A percentile compares a stretch with the other conserved stretches of the same genome.
Evolutionary conservation across 1,140 invertebrate genomes (phyloP).

Genomic region (Phymastichus coffea): DNA sequence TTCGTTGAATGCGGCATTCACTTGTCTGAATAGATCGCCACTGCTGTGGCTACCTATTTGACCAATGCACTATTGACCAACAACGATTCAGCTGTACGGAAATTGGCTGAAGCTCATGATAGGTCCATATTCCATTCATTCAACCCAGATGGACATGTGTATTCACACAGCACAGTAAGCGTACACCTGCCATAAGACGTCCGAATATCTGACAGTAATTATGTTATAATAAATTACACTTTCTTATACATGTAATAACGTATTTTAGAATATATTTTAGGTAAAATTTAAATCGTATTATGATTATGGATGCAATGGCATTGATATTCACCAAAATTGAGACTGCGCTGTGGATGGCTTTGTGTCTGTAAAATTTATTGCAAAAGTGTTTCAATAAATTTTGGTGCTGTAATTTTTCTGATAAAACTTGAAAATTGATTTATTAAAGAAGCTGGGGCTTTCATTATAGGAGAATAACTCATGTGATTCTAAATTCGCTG

Average conservation of each 20-base stretch:
- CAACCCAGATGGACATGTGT: background rate
- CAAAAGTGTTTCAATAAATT: background rate
- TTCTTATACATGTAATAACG: background rate
- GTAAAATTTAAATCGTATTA: background rate
- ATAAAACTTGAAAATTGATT: background rate
- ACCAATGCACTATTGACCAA: background rate
- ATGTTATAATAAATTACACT: background rate
- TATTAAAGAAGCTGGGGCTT: background rate
- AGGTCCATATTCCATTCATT: background rate
- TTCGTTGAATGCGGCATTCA: background rate
- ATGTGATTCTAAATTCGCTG: background rate
- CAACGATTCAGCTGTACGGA: background rate
- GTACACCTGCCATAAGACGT: too few relatives aligned
- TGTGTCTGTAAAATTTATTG: background rate
- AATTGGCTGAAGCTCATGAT: background rate
- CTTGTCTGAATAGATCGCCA: background rate
- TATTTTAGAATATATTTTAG: background rate
- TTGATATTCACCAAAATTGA: background rate
- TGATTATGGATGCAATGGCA: background rate
- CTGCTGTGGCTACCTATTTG: background rate
- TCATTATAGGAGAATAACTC: background rate
- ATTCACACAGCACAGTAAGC: background rate
- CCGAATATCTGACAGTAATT: background rate
- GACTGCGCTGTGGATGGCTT: background rate
- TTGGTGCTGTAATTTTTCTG: too few relatives aligned